A percentile compares a stretch with the other conserved stretches of the same genome.
Evolutionary conservation across 2,113 vertebrate genomes (phyloP).

Genomic region (Tricholaema leucomelas): DNA sequence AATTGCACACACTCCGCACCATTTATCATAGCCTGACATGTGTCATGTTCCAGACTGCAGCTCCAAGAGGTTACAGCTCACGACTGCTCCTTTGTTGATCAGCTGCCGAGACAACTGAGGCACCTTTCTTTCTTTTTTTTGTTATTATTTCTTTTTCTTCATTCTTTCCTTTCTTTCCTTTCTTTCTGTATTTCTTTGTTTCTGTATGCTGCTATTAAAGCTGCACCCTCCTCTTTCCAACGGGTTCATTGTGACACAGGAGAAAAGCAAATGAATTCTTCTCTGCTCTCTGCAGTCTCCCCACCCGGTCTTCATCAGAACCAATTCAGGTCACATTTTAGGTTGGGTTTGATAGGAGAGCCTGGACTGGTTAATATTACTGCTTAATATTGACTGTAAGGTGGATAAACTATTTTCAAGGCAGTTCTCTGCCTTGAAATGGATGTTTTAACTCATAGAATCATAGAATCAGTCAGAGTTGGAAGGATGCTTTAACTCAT

Average conservation of each 20-base stretch:
- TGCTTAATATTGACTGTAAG: slow-evolving; percentile 49
- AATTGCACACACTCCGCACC: slow-evolving; percentile 99
- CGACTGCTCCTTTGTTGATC: slow-evolving; percentile 99
- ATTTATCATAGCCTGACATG: slow-evolving; percentile 99
- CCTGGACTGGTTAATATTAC: slow-evolving; percentile 46
- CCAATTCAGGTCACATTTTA: slow-evolving; percentile 35
- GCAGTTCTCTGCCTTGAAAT: slow-evolving; percentile 46
- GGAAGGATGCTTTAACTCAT: too few species aligned
- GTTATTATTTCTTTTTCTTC: slow-evolving; percentile 65
- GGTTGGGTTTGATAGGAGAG: background rate
- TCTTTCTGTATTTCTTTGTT: slow-evolving; percentile 41
- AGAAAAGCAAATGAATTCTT: background rate
- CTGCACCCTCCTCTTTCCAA: slow-evolving; percentile 64
- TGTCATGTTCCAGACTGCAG: slow-evolving; percentile 99
- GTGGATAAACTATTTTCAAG: slow-evolving; percentile 36
- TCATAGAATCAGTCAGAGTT: too few species aligned
- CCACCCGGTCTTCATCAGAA: background rate
- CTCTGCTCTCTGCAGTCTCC: background rate
- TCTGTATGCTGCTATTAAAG: slow-evolving; percentile 73
- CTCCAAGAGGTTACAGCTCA: slow-evolving; percentile 98
- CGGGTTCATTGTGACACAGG: slow-evolving; percentile 25
- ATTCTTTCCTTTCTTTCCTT: slow-evolving; percentile 23
- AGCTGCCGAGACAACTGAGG: slow-evolving; percentile 86
- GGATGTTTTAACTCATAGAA: background rate
- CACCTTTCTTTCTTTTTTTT: slow-evolving; percentile 75